Conservation (phyloP, 2,888 invertebrate genomes). For the Trissolcus brochymenae region DNA sequence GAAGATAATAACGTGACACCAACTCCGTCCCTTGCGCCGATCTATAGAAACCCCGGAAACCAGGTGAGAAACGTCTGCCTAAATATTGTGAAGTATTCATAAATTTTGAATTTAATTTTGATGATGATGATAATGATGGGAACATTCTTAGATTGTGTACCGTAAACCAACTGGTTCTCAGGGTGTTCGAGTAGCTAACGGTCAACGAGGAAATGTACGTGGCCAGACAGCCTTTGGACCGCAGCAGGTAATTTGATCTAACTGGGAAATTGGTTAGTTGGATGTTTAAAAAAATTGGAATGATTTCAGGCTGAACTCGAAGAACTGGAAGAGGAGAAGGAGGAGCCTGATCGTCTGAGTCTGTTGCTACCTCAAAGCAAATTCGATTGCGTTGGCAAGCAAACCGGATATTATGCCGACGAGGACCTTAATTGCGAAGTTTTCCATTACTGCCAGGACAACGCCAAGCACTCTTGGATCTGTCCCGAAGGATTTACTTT, state of each 20-base stretch:
- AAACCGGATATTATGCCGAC: conserved; percentile 94
- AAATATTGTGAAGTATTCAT: no score
- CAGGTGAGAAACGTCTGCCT: conserved; percentile 23
- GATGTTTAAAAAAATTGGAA: no score
- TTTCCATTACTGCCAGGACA: conserved; percentile 95
- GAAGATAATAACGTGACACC: conserved; percentile 75
- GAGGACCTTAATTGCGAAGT: conserved; percentile 92
- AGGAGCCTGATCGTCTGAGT: conserved; percentile 90
- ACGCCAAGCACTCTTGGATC: conserved; percentile 93
- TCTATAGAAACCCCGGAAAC: conserved; percentile 65
- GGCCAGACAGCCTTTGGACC: conserved; percentile 48
- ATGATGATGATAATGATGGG: no score
- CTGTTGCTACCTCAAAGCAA: conserved; percentile 88
- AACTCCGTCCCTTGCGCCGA: conserved; percentile 71
- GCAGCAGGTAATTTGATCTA: conserved; percentile 24
- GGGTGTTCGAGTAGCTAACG: conserved; percentile 38
- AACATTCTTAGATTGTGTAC: conserved; percentile 40
- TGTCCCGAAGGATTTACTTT: conserved; percentile 94
- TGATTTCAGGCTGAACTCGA: conserved; percentile 68
- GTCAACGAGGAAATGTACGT: conserved; percentile 46
- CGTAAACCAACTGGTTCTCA: conserved; percentile 54
- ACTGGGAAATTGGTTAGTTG: neutral
- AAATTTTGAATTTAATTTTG: no score
- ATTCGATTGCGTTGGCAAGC: conserved; percentile 87
- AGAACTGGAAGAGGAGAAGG: conserved; percentile 85